phyloP scores from a whole-genome alignment of 2,113 vertebrate genomes.

The Salminus brasiliensis region DNA sequence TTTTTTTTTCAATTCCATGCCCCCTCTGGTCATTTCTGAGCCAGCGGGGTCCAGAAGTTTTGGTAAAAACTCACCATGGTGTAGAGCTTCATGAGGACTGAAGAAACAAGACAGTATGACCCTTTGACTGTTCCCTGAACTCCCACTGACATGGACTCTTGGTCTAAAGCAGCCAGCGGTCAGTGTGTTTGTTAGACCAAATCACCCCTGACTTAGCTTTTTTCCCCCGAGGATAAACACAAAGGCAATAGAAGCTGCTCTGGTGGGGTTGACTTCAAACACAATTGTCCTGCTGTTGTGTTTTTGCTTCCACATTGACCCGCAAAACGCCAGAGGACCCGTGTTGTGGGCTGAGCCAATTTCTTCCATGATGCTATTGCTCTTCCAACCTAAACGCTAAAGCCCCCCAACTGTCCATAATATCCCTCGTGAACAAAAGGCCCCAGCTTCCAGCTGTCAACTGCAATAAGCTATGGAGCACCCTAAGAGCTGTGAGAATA shows the following conservation, averaged over 20 bases:
- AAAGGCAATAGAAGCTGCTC: not conserved
- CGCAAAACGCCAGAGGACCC: not conserved
- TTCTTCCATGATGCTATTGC: constrained; percentile 20
- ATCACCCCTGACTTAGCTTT: not conserved
- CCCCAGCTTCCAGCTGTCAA: constrained; percentile 19
- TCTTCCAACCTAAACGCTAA: not conserved
- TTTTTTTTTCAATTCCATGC: not conserved
- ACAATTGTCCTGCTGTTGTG: constrained; percentile 1
- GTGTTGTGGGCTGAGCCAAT: not conserved
- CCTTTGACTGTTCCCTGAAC: constrained; percentile 10
- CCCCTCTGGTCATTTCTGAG: not conserved
- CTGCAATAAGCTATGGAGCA: constrained; percentile 16
- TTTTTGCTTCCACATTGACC: not conserved
- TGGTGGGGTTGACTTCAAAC: constrained; percentile 5
- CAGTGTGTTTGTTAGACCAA: not conserved
- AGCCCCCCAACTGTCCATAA: constrained; percentile 5
- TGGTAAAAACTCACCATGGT: not conserved
- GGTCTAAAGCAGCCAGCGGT: constrained; percentile 2
- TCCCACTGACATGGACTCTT: not conserved
- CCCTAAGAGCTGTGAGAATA: not conserved
- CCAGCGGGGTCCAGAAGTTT: not conserved
- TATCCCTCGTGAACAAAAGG: constrained; percentile 4
- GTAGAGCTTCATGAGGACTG: not conserved
- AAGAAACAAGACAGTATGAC: not conserved
- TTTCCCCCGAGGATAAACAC: constrained; percentile 8